Conservation (phyloP, 2,888 invertebrate species). For the Anarsia innoxiella region DNA sequence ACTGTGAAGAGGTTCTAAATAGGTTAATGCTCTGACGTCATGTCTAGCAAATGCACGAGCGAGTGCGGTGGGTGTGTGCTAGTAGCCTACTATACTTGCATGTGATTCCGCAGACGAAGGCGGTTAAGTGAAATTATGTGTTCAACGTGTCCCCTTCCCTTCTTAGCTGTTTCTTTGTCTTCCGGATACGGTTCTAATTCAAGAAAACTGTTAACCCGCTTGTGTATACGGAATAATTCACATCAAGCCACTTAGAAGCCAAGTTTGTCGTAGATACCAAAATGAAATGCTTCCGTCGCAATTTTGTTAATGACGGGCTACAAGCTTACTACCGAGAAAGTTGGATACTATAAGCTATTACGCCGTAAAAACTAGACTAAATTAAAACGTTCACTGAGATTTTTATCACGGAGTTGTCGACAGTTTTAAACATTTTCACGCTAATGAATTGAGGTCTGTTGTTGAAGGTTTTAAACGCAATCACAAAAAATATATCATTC, state of each 20-base stretch:
- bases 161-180: constrained; percentile 5
- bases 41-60: too few species aligned
- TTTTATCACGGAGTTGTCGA: too few species aligned
- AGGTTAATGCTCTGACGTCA: too few species aligned
- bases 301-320: background rate
- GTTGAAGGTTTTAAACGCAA: too few species aligned
- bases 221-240: constrained; percentile 15
- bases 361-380: background rate
- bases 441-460: too few species aligned
- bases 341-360: background rate
- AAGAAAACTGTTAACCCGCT: constrained; percentile 18
- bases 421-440: too few species aligned
- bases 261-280: background rate
- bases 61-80: too few species aligned
- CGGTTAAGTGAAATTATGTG: constrained; percentile 41
- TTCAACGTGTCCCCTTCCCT: constrained; percentile 26
- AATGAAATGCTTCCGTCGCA: background rate
- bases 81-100: constrained; percentile 3
- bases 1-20: too few species aligned
- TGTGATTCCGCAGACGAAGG: constrained; percentile 27
- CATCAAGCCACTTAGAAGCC: background rate
- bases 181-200: constrained; percentile 18
- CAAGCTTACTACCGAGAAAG: background rate
- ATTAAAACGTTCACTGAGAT: background rate
- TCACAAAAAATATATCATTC: too few species aligned